phyloP scores from a whole-genome alignment of 2,797 vertebrate species.

The Myotis findleyi region DNA sequence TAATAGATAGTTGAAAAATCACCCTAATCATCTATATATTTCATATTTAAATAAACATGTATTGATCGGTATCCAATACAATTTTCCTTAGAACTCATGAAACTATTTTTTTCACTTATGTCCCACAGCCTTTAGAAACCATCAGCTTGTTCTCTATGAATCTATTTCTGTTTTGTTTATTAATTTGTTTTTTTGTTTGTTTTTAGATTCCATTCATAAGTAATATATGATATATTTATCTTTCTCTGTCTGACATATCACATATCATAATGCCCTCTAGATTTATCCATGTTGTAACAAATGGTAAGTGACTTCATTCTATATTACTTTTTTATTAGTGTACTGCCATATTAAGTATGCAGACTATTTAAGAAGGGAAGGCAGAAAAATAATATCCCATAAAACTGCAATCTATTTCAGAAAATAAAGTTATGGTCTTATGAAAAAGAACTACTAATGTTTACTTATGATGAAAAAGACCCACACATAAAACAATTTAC shows the following conservation, averaged over 20 bases:
- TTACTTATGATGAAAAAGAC: not conserved
- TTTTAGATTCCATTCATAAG: not conserved
- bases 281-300: not conserved
- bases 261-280: not conserved
- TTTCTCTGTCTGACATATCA: not conserved
- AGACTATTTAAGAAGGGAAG: not conserved
- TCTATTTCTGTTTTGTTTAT: not conserved
- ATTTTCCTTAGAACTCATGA: not conserved
- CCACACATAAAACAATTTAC: not conserved
- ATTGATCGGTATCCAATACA: not conserved
- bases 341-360: not conserved
- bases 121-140: not conserved
- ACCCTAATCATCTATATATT: not conserved
- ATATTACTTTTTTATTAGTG: not conserved
- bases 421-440: not conserved
- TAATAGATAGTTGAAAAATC: not conserved
- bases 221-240: not conserved
- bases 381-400: not conserved
- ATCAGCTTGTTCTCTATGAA: not conserved
- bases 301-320: not conserved
- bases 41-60: slow-evolving; percentile 6
- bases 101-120: not conserved
- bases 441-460: not conserved
- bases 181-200: not conserved
- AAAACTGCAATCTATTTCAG: not conserved